Conservation (phyloP, 2,888 invertebrate species). For the Aporophyla nigra region DNA sequence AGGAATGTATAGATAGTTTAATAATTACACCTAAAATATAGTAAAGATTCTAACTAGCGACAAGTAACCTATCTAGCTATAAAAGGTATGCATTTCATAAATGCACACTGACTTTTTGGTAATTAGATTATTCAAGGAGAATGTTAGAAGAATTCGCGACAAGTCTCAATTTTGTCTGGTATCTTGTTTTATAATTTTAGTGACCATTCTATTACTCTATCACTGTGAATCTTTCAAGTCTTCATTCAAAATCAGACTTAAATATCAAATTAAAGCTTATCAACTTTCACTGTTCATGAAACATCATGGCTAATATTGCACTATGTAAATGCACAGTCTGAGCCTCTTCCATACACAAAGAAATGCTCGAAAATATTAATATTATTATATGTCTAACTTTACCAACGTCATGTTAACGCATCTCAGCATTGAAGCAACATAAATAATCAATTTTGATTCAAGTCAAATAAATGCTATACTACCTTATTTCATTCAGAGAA, state of each 20-base stretch:
- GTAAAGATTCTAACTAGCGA: conserved; percentile 78
- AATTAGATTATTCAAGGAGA: conserved; percentile 65
- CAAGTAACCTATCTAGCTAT: conserved; percentile 76
- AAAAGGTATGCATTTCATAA: conserved; percentile 82
- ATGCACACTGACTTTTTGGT: conserved; percentile 85
- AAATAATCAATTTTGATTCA: conserved; percentile 75
- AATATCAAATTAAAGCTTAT: conserved; percentile 81
- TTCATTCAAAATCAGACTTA: conserved; percentile 74
- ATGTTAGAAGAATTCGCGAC: conserved; percentile 65
- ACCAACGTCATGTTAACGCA: conserved; percentile 72
- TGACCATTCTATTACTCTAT: conserved; percentile 63
- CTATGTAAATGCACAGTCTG: conserved; percentile 69
- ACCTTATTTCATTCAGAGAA: conserved; percentile 87
- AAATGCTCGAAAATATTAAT: conserved; percentile 54
- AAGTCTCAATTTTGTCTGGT: conserved; percentile 54
- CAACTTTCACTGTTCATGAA: conserved; percentile 66
- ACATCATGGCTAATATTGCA: conserved; percentile 74
- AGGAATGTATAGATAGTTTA: conserved; percentile 80
- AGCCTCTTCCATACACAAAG: conserved; percentile 69
- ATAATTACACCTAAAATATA: conserved; percentile 71
- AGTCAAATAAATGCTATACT: conserved; percentile 92
- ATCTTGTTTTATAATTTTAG: conserved; percentile 44
- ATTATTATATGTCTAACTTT: conserved; percentile 59
- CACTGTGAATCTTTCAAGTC: conserved; percentile 69
- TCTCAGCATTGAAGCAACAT: conserved; percentile 76